These are phyloP conservation scores for Acanthosepion esculentum DNA, from an alignment of 2,888 invertebrate species.

Conservation along the genomic window DNA sequence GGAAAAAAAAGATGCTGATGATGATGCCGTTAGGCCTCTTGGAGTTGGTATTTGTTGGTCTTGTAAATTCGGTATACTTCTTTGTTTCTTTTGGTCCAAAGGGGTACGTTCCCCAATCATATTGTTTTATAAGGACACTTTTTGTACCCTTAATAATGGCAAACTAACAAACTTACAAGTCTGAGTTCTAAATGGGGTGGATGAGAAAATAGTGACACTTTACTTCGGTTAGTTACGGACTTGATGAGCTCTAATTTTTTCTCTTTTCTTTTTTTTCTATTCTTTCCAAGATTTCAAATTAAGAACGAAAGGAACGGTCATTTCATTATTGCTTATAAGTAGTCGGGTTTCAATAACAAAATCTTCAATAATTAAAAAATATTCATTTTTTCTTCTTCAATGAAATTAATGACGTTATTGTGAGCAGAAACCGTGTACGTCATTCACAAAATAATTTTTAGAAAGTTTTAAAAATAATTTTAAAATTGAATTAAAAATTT, in stretches of 20 bases:
- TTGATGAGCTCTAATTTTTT: neutral
- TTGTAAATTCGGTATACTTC: neutral
- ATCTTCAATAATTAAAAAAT: too few relatives aligned
- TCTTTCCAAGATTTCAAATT: neutral
- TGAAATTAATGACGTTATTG: neutral
- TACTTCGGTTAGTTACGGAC: neutral
- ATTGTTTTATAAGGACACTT: neutral
- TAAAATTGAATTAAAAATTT: neutral
- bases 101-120: neutral
- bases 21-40: neutral
- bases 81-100: neutral
- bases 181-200: neutral
- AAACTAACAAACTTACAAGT: neutral
- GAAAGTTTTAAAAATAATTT: neutral
- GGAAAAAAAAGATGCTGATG: neutral
- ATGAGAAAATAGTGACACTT: neutral
- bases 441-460: neutral
- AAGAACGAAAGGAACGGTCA: too few relatives aligned
- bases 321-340: too few relatives aligned
- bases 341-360: too few relatives aligned
- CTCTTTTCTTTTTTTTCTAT: neutral
- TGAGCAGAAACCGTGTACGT: neutral
- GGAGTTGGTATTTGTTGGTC: neutral
- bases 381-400: neutral
- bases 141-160: neutral